Base-by-base conservation (phyloP, 2,888 invertebrate species). In the Melanargia galathea region DNA sequence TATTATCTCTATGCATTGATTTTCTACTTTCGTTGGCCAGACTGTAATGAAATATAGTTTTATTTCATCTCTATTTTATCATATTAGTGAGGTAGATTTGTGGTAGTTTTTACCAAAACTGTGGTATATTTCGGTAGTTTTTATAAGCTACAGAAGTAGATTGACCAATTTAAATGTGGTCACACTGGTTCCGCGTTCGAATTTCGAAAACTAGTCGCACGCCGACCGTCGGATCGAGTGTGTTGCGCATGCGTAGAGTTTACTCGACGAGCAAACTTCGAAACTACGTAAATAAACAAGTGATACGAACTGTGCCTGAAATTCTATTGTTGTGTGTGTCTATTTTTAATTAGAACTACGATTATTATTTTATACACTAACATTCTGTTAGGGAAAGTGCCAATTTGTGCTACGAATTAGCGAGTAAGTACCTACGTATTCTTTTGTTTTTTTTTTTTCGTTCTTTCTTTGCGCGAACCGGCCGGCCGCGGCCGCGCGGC, bases 221-320 rank as follows among this genome's bases (percentile, higher is more conserved):
- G 83, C 79, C 78, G 81, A 78, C 77, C 77, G 80, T 74, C 75
- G 72, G 62, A 70, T 73, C 61, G 73, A 75, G 77, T 40, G 75
- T 67, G 70, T 49, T 78, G 80, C 90, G 90, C 89, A 87, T 86
- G 88, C 88, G 90, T 72, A 58, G 64, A 73, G 48, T 38, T 13
- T 59, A 67, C 16, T 70, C 48, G 73, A 69, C 80, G 77, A 75
- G 79, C 82, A 83, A 84, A 83, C 85, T 80, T 80, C 80, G 81
- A 81, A 79, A 77, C 76, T 78, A 83, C 82, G 86, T 86, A 88
- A 88, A 86, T 84, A 89, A 86, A 86, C 83, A 86, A 87, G 86
- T 87, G 87, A 80, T 67, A 61, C 48, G 70, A 75, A 74, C 75
- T 74, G 78, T 76, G 87, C 79, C 76, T 65, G n/a, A 66, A 79